Evolutionary conservation across 1,140 invertebrate species (phyloP).

Genomic region (Idris sp.): DNA sequence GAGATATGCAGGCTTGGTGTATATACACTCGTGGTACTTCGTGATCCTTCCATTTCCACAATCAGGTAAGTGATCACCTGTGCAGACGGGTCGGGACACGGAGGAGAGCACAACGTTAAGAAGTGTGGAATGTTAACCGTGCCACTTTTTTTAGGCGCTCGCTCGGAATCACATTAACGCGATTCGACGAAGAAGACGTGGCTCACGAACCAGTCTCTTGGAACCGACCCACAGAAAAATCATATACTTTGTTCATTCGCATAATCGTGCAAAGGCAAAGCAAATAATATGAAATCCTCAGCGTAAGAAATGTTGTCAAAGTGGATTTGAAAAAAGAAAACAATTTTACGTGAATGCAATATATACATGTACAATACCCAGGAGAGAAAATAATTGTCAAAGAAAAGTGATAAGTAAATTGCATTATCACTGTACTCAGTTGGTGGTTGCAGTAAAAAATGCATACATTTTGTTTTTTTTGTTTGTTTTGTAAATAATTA

Average conservation of each 20-base stretch:
- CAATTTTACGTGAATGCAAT: too few relatives aligned
- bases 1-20: slow-evolving; percentile 41
- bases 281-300: slow-evolving; percentile 34
- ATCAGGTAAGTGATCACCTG: slow-evolving; percentile 63
- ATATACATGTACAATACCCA: too few relatives aligned
- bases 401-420: too few relatives aligned
- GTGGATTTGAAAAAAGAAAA: too few relatives aligned
- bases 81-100: slow-evolving; percentile 44
- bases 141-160: slow-evolving; percentile 61
- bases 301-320: too few relatives aligned
- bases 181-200: slow-evolving; percentile 57
- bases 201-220: slow-evolving; percentile 57
- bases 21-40: slow-evolving; percentile 51
- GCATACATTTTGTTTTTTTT: too few relatives aligned
- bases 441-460: too few relatives aligned
- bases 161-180: slow-evolving; percentile 63
- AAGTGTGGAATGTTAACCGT: slow-evolving; percentile 64
- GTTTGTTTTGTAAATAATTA: too few relatives aligned
- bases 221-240: slow-evolving; percentile 48
- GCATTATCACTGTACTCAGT: too few relatives aligned
- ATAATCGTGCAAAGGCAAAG: slow-evolving; percentile 58
- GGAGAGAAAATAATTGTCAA: too few relatives aligned
- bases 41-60: slow-evolving; percentile 62
- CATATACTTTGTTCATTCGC: slow-evolving; percentile 54
- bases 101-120: slow-evolving; percentile 50